Base-by-base conservation (phyloP, 2,888 invertebrate genomes). In the Torymus aiolomorphi region DNA sequence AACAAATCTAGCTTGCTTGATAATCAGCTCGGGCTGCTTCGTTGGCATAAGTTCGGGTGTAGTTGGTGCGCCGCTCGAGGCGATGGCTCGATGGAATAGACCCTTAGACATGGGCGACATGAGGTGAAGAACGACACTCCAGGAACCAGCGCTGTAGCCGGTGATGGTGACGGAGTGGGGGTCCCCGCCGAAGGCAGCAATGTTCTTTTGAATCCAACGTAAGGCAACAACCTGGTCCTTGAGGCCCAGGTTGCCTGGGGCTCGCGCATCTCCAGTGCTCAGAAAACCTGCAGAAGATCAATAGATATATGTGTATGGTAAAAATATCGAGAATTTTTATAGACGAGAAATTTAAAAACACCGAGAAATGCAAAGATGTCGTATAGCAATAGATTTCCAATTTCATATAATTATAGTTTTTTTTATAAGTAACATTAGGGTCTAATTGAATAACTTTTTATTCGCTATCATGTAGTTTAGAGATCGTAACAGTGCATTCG, bases 141-240 rank as follows among this genome's bases (percentile, higher is more conserved):
- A 87, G 0, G 87, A 89, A 11, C 92, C 92, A 2, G 91, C 90
- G 81, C 91, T 91, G 88, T 93, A 93, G 0, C 95, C 95, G 0
- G 92, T 86, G 16, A 95, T 89, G 0, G 95, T 95, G 0, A 95
- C 93, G 0, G 90, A 90, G 82, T 92, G 90, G 0, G 94, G 93
- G 89, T 95, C 93, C 1, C 95, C 95, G 0, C 95, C 95, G 85
- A 95, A 95, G 0, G 92, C 89, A 0, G 91, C 92, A 69, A 95
- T 94, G 85, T 95, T 94, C 61, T 92, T 87, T 85, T 93, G 92
- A 0, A 95, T 90, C 95, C 95, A 95, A 82, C 92, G 92, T 80
- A 95, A 87, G 0, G 93, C 93, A 11, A 91, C 89, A 1, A 94
- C 94, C 88, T 95, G 95, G 88, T 95, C 95, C 87, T 95, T 95